Evolutionary conservation across 2,888 invertebrate genomes (phyloP).

Genomic region (Nephrocerus scutellatus): DNA sequence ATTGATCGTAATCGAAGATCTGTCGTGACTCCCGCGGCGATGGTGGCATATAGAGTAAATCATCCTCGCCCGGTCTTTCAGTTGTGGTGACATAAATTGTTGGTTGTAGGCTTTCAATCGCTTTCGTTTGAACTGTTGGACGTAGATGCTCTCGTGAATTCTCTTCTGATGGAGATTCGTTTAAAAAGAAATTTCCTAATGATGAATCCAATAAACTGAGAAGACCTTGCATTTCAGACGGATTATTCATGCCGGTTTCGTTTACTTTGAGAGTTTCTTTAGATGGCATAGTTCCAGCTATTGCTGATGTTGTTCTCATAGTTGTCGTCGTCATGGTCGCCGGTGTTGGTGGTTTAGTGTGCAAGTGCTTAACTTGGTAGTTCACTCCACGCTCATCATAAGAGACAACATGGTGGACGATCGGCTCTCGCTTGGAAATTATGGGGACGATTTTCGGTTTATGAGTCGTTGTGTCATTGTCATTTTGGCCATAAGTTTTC

Average conservation of each 20-base stretch:
- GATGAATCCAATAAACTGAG: slow-evolving; percentile 41
- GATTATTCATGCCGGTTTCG: too few relatives aligned
- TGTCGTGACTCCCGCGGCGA: slow-evolving; percentile 40
- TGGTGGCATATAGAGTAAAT: neutral
- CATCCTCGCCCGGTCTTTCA: slow-evolving; percentile 11
- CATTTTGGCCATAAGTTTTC: slow-evolving; percentile 66
- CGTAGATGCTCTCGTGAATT: slow-evolving; percentile 15
- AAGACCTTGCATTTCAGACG: slow-evolving; percentile 37
- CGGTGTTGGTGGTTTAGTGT: slow-evolving; percentile 33
- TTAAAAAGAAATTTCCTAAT: slow-evolving; percentile 37
- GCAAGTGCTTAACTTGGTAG: slow-evolving; percentile 44
- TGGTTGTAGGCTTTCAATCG: slow-evolving; percentile 1
- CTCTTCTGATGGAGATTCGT: slow-evolving; percentile 24
- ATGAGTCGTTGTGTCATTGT: slow-evolving; percentile 38
- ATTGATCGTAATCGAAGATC: slow-evolving; percentile 45
- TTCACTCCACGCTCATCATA: slow-evolving; percentile 39
- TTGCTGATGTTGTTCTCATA: slow-evolving; percentile 22
- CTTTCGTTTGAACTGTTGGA: slow-evolving; percentile 9
- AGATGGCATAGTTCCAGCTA: slow-evolving; percentile 14
- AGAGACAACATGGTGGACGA: slow-evolving; percentile 39
- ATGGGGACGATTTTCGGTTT: slow-evolving; percentile 46
- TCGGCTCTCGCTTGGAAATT: slow-evolving; percentile 40
- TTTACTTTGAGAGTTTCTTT: neutral
- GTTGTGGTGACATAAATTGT: slow-evolving; percentile 23
- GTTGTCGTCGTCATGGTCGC: slow-evolving; percentile 21